Conservation (phyloP, 2,797 vertebrate genomes). For the Sternotherus odoratus region DNA sequence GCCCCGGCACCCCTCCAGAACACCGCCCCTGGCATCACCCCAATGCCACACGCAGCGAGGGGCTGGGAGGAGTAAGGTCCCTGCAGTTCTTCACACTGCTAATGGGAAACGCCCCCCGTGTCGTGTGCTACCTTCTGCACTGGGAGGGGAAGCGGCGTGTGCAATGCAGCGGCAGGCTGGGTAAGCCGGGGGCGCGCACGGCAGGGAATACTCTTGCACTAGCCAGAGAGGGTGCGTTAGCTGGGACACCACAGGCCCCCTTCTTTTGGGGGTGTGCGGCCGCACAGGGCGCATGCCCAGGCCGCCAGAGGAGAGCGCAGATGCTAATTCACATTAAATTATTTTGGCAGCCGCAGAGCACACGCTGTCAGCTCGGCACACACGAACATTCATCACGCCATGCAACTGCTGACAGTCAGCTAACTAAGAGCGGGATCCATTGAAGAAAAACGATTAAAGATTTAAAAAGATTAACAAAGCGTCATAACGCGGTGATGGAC, state of each 20-base stretch:
- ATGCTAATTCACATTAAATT: background rate
- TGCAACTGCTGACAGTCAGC: background rate
- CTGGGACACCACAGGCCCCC: background rate
- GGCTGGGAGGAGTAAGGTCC: background rate
- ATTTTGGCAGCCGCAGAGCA: background rate
- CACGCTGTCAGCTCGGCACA: background rate
- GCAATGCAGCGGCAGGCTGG: background rate
- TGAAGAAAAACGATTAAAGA: background rate
- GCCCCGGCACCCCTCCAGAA: background rate
- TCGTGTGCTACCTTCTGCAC: background rate
- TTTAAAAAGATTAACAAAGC: constrained; percentile 45
- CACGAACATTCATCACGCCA: constrained; percentile 18
- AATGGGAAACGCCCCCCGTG: background rate
- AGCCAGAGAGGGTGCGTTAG: background rate
- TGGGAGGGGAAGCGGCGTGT: background rate
- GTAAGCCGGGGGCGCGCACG: background rate
- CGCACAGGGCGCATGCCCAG: background rate
- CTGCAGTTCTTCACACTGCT: background rate
- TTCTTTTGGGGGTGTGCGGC: background rate
- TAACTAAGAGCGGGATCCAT: background rate
- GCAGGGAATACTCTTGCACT: background rate
- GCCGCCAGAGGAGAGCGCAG: background rate
- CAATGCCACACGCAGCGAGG: background rate
- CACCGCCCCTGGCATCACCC: background rate
- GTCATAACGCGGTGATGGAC: constrained; percentile 1